A percentile compares a stretch with the other conserved stretches of the same genome.
Conservation (phyloP, 2,888 invertebrate genomes). For the Embidobia sp. region DNA sequence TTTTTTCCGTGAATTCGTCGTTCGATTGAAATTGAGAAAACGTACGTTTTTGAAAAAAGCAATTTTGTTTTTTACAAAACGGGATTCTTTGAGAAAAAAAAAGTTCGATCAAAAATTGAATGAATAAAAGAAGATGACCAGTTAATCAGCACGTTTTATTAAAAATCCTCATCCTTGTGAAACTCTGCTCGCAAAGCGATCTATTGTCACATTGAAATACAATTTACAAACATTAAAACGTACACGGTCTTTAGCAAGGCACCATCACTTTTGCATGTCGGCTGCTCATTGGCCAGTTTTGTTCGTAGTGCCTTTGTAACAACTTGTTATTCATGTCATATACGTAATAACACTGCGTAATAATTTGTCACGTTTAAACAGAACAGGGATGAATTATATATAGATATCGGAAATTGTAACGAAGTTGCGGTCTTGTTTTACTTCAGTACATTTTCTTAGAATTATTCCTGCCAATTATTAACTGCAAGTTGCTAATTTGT, state of each 20-base stretch:
- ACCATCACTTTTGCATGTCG: conserved; percentile 39
- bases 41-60: too few relatives aligned
- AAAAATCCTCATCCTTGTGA: conserved; percentile 39
- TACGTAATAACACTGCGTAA: conserved; percentile 21
- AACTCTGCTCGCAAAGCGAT: conserved; percentile 40
- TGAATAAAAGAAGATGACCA: too few relatives aligned
- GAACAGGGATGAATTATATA: conserved; percentile 2
- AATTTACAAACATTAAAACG: conserved; percentile 54
- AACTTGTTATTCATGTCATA: conserved; percentile 32
- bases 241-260: conserved; percentile 47
- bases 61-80: too few relatives aligned
- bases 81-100: too few relatives aligned
- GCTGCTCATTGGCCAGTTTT: neutral
- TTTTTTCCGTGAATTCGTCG: too few relatives aligned
- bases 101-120: too few relatives aligned
- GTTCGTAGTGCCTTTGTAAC: conserved; percentile 43
- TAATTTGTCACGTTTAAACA: conserved; percentile 26
- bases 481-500: too few relatives aligned
- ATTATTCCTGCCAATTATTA: neutral
- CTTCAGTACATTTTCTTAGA: neutral
- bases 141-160: conserved; percentile 45
- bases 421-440: neutral
- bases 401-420: neutral
- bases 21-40: too few relatives aligned
- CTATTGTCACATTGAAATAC: conserved; percentile 48